phyloP scores from a whole-genome alignment of 2,888 invertebrate species.

The Clepsis dumicolana region DNA sequence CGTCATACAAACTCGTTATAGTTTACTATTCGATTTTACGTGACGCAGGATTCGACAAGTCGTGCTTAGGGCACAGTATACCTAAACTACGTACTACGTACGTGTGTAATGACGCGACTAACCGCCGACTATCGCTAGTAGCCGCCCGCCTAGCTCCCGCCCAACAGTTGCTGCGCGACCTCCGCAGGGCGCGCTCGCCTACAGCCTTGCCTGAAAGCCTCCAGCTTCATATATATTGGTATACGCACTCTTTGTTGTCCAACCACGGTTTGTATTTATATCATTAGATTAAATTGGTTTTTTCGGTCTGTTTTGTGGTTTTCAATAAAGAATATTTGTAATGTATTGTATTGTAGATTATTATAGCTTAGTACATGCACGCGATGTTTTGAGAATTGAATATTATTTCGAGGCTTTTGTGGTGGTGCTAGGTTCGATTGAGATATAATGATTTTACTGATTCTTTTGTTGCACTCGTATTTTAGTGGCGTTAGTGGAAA shows the following conservation, averaged over 20 bases:
- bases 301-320: not conserved
- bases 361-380: no score
- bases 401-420: not conserved
- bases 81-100: no score
- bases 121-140: constrained; percentile 7
- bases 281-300: not conserved
- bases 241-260: constrained; percentile 48
- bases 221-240: not conserved
- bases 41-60: no score
- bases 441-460: not conserved
- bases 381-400: no score
- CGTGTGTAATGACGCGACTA: constrained; percentile 6
- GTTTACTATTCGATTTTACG: no score
- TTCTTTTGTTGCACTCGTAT: not conserved
- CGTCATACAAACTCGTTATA: no score
- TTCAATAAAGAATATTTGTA: no score
- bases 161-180: constrained; percentile 63
- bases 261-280: constrained; percentile 36
- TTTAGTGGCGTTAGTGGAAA: not conserved
- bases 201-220: constrained; percentile 40
- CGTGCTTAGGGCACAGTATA: no score
- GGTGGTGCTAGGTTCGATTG: not conserved
- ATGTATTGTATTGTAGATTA: no score
- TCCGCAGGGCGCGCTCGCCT: constrained; percentile 60
- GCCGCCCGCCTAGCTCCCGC: constrained; percentile 54